Evolutionary conservation across 2,888 invertebrate species (phyloP).

Genomic region (Silvanus unidentatus): DNA sequence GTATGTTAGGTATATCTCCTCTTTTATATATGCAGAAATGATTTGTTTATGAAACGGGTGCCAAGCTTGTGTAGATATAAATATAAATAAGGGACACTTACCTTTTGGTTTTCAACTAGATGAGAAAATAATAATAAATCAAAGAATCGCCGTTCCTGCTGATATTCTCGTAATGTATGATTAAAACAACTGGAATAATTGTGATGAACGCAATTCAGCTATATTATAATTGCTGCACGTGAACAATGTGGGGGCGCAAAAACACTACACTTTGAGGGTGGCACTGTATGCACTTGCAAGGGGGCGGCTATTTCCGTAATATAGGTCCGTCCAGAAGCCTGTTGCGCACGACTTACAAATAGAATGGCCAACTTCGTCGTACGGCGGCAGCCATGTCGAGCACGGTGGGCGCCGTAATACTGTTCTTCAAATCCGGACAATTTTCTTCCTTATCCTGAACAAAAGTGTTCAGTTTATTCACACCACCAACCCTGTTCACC

Average conservation of each 20-base stretch:
- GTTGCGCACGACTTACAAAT: conserved; percentile 24
- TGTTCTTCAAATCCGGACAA: conserved; percentile 4
- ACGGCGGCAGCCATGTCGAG: conserved; percentile 29
- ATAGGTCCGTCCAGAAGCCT: conserved; percentile 13
- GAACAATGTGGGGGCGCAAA: neutral
- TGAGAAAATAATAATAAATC: neutral
- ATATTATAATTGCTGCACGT: too few species aligned
- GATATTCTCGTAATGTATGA: too few species aligned
- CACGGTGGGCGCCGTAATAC: conserved; percentile 10
- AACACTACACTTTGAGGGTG: conserved; percentile 18
- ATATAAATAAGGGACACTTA: conserved; percentile 37
- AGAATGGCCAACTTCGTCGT: conserved; percentile 8
- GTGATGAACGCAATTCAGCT: too few species aligned
- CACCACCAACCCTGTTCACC: conserved; percentile 9
- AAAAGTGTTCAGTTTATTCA: conserved; percentile 9
- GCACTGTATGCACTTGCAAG: conserved; percentile 19
- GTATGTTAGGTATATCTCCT: neutral
- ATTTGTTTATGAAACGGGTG: conserved; percentile 39
- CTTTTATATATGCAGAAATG: conserved; percentile 26
- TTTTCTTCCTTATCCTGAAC: conserved; percentile 15
- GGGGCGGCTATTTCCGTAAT: conserved; percentile 8
- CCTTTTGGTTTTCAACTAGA: conserved; percentile 19
- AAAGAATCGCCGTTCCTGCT: neutral
- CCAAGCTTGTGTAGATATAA: conserved; percentile 31
- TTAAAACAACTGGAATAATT: too few species aligned